phyloP scores from a whole-genome alignment of 1,140 invertebrate genomes.

The Globodera rostochiensis region DNA sequence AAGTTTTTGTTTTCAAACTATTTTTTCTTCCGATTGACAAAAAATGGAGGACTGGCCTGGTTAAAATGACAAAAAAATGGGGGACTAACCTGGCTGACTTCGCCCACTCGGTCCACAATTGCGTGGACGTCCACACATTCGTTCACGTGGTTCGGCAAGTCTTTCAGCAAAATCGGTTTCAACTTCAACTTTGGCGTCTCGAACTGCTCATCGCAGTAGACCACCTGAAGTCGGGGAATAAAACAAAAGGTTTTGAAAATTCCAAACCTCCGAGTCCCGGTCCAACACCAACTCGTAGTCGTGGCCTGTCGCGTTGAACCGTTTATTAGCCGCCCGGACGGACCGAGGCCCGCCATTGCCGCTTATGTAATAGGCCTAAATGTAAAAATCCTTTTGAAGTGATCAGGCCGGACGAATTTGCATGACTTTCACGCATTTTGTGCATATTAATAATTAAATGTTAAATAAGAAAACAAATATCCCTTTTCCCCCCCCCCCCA shows the following conservation, averaged over 20 bases:
- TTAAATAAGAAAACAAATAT: too few species aligned
- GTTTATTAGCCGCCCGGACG: slow-evolving; percentile 88
- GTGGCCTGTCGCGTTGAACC: slow-evolving; percentile 81
- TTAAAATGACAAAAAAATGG: too few species aligned
- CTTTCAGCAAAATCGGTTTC: slow-evolving; percentile 35
- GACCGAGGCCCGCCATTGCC: slow-evolving; percentile 66
- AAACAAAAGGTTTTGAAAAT: slow-evolving; percentile 8
- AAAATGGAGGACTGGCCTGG: too few species aligned
- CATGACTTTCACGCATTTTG: too few species aligned
- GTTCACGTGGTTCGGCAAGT: slow-evolving; percentile 34
- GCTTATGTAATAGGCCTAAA: slow-evolving; percentile 82
- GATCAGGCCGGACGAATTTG: too few species aligned
- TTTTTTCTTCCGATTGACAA: slow-evolving; percentile 45
- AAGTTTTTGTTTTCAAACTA: background rate
- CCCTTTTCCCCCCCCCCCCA: too few species aligned
- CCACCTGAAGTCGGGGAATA: slow-evolving; percentile 11
- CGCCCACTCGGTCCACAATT: slow-evolving; percentile 77
- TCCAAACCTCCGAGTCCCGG: slow-evolving; percentile 71
- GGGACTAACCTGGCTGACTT: slow-evolving; percentile 73
- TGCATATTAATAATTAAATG: too few species aligned
- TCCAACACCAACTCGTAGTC: slow-evolving; percentile 93
- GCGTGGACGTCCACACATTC: slow-evolving; percentile 79
- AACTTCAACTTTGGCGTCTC: slow-evolving; percentile 40
- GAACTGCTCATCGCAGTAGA: slow-evolving; percentile 40
- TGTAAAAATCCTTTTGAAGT: slow-evolving; percentile 21